Conservation (phyloP, 1,140 invertebrate genomes). For the Eufriesea mexicana region DNA sequence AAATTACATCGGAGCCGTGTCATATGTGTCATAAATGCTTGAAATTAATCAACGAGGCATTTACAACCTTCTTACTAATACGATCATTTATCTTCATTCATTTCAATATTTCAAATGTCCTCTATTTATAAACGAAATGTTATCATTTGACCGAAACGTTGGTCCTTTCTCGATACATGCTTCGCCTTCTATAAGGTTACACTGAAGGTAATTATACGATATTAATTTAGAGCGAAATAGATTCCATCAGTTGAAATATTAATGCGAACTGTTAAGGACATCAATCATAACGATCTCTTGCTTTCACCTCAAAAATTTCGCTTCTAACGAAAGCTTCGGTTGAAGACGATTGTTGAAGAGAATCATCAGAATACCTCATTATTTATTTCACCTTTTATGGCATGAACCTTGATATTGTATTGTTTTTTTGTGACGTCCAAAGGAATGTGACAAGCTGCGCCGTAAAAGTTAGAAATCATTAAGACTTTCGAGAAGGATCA, state of each 20-base stretch:
- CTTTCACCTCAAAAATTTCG: background rate
- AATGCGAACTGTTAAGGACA: background rate
- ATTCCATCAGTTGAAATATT: no score
- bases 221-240: background rate
- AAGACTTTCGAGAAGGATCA: constrained; percentile 30
- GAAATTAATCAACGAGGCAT: constrained; percentile 1
- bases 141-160: background rate
- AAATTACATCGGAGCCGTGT: background rate
- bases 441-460: background rate
- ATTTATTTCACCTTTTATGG: background rate
- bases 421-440: constrained; percentile 7
- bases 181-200: background rate
- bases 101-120: background rate
- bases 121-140: background rate
- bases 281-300: background rate
- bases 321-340: no score
- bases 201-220: background rate
- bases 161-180: background rate
- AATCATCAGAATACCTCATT: background rate
- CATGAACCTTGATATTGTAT: background rate
- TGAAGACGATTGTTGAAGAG: background rate
- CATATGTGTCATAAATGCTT: background rate
- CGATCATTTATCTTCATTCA: background rate
- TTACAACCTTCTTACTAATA: constrained; percentile 9
- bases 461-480: constrained; percentile 47